phyloP scores from a whole-genome alignment of 1,140 invertebrate genomes.

The Helicoverpa armigera region DNA sequence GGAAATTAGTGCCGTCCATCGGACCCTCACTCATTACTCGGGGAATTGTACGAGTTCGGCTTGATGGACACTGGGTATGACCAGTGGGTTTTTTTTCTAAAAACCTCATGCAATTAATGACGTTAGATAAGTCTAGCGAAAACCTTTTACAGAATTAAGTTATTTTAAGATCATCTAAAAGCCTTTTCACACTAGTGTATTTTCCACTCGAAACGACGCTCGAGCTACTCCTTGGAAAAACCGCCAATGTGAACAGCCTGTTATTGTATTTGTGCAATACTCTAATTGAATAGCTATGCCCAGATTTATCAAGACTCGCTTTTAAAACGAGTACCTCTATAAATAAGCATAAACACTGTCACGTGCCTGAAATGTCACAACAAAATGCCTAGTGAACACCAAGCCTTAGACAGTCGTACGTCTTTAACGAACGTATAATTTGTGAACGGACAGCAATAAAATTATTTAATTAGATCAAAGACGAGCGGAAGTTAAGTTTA shows the following conservation, averaged over 20 bases:
- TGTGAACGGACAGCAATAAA: slow-evolving; percentile 16
- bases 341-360: background rate
- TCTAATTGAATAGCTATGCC: no score
- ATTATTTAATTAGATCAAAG: slow-evolving; percentile 24
- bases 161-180: no score
- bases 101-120: no score
- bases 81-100: background rate
- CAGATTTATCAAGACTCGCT: no score
- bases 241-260: no score
- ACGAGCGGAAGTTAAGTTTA: background rate
- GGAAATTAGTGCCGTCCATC: slow-evolving; percentile 14
- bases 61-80: background rate
- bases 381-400: background rate
- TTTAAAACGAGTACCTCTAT: background rate
- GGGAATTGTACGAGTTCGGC: slow-evolving; percentile 11
- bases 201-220: no score
- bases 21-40: slow-evolving; percentile 22
- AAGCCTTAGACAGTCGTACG: background rate
- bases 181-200: no score
- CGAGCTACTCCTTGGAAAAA: no score
- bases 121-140: no score
- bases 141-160: no score
- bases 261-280: no score
- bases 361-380: no score
- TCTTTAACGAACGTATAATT: slow-evolving; percentile 13